Base-by-base conservation (phyloP, 2,113 vertebrate genomes). In the Burhinus oedicnemus region DNA sequence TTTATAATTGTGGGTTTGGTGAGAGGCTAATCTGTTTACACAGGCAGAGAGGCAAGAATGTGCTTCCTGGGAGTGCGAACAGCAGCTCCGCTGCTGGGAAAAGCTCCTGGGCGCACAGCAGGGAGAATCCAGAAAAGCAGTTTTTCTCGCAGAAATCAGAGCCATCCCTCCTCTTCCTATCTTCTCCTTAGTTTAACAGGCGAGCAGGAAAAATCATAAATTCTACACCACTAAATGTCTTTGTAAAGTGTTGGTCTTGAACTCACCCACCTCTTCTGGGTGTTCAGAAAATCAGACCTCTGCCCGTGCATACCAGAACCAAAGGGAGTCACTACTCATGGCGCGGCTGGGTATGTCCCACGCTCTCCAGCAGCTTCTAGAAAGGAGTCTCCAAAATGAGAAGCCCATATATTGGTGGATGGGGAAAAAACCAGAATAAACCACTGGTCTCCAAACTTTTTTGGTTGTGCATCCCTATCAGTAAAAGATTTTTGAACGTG, bases 1-100 rank as follows among this genome's bases (percentile, higher is more conserved):
- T 94, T 64, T 79, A 3, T 96, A 97, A 96, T 94, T 96, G 69
- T 1, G 36, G 89, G 93, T 55, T 96, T 93, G 93, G 49, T 1
- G 0, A 45, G 83, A 72, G 57, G 49, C 14, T 94, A 81, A 95
- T 87, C 89, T 96, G 91, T 83, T 95, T 75, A 91, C 87, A 52
- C 69, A 84, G 90, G 77, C 82, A 61, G 74, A 55, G 2, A 2
- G 84, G 62, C 55, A 78, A 32, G 93, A 93, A 94, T 89, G 87
- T 36, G 57, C 78, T 91, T 93, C 93, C 89, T 87, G 84, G 77
- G 89, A 81, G 70, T 42, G 65, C 66, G 36, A 14, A 12, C 11
- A 84, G 72, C 52, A 26, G 36, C 76, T 55, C 69, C n/a, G 2
- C 27, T 6, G 1, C 51, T 0, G 4, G 42, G 64, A 5, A 52